A percentile compares a stretch with the other conserved stretches of the same genome.
These are phyloP conservation scores for Machaerirhynchus nigripectus DNA, from an alignment of 2,113 vertebrate genomes.

Conservation along the genomic window DNA sequence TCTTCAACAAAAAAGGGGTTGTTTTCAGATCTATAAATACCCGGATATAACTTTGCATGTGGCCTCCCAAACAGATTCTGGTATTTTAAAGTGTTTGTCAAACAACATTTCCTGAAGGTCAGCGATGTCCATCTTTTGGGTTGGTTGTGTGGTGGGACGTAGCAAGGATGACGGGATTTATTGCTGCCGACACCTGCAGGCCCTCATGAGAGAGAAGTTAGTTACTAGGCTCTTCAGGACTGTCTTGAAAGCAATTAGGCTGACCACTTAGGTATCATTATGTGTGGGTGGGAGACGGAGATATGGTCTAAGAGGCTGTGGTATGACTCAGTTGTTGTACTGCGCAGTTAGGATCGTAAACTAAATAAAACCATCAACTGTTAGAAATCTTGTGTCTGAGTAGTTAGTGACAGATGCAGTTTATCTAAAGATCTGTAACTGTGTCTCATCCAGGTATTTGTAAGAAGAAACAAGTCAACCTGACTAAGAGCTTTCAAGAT, in stretches of 20 bases:
- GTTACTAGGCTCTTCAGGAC: background rate
- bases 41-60: background rate
- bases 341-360: background rate
- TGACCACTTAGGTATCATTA: background rate
- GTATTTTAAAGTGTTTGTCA: background rate
- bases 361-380: background rate
- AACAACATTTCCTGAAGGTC: background rate
- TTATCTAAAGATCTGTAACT: conserved; percentile 10
- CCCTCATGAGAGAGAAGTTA: background rate
- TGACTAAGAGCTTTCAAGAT: background rate
- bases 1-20: background rate
- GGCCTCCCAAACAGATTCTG: background rate
- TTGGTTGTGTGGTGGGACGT: background rate
- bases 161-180: background rate
- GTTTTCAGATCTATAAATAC: background rate
- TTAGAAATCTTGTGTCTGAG: background rate
- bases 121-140: background rate
- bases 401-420: background rate
- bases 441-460: background rate
- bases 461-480: background rate
- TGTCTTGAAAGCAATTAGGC: background rate
- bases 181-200: background rate
- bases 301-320: background rate
- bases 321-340: background rate
- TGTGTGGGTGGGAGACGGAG: background rate